Base-by-base conservation (phyloP, 2,888 invertebrate genomes). In the Lithophane leautieri region DNA sequence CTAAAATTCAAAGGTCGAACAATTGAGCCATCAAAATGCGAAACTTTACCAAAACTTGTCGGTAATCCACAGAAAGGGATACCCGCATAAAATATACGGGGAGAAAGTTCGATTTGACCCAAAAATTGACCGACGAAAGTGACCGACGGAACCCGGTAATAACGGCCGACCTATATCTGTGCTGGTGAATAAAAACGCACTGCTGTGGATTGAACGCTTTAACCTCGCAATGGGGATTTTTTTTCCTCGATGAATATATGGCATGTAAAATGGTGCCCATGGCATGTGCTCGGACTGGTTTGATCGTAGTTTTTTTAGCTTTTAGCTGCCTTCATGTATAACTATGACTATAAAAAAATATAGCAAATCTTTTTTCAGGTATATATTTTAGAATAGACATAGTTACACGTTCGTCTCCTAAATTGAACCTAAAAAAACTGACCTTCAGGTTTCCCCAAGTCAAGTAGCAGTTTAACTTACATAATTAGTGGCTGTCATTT, bases 101-200 rank as follows among this genome's bases (percentile, higher is more conserved):
- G 76, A 76, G 80, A 65, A 78, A 88, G 79, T 91, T 91, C 91
- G 90, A 92, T 92, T 90, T 89, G 90, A 92, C 90, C 92, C 91
- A 89, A 91, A 93, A 93, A 94, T 93, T 93, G 93, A 92, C 92
- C 93, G 91, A 87, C 91, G 89, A 90, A 89, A 92, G 91, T 91
- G 91, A 88, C 88, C 87, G 84, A 88, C 87, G 87, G 90, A 90
- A 78, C 90, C 90, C 63, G 82, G 92, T 92, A 92, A 94, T 93
- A 93, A 93, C 90, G 90, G 88, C 85, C 90, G 85, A 79, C 89
- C 90, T 91, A 92, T 92, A 92, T 92, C 88, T 90, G 91, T 91
- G 91, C 76, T 92, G 93, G 92, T 94, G 91, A 93, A 94, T 94
- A 94, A 94, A 94, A 93, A 86, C 82, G 88, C 87, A 81, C 70